Base-by-base conservation (phyloP, 1,140 invertebrate genomes). In the Drosophila erecta region DNA sequence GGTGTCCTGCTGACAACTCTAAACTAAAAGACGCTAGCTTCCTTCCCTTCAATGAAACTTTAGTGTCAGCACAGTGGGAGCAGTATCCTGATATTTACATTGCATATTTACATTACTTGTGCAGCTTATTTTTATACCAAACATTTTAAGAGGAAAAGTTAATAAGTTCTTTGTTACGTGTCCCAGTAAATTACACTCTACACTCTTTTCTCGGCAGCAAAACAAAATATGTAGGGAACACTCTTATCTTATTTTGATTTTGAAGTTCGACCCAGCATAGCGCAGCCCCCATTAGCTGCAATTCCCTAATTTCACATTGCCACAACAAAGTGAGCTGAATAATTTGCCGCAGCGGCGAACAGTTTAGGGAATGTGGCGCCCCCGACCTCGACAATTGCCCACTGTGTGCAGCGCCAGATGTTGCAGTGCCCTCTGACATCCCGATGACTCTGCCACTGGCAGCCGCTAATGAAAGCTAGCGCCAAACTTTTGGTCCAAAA, bases 381-480 rank as follows among this genome's bases (percentile, higher is more conserved):
- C 41, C n/a, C 30, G 5, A 47, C 49, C 49, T 20, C 30, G 5
- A 40, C 20, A 33, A 57, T 40, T 51, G 51, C 59, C 58, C 61
- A 64, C 73, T 53, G 30, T 62, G 47, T 38, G 44, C 49, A 50
- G 56, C 14, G 60, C 35, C 81, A 86, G 83, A 76, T 81, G 78
- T 64, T 66, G 38, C 44, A 55, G 24, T 70, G 57, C 57, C 81
- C 67, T 50, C 55, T 66, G 77, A 76, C 67, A 56, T 43, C 8
- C 49, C 46, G 35, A 40, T 44, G 35, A 40, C 35, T 35, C 40
- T 54, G 38, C 72, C 62, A 76, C 41, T 76, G 73, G 49, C 74
- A 76, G 74, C 56, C 74, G 73, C 75, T 77, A 77, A 76, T 77
- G 74, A 77, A 77, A 72, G 62, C 43, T 69, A 75, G 65, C 76